Conservation (phyloP, 2,797 vertebrate genomes). For the Kryptopterus vitreolus region DNA sequence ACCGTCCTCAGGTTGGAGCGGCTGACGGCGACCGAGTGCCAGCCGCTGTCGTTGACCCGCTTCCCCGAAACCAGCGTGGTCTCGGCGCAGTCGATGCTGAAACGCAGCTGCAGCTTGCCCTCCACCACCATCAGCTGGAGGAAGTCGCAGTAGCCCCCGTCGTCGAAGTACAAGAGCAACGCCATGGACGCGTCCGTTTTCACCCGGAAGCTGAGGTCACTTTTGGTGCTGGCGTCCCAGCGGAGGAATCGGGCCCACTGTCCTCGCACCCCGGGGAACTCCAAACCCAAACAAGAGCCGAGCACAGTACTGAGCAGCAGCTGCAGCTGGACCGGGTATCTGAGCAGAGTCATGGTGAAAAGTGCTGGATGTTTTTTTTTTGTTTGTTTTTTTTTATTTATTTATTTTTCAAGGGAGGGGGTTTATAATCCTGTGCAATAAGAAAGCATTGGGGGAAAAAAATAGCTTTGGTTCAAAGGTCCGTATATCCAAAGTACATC, state of each 20-base stretch:
- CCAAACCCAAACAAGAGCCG: slow-evolving; percentile 86
- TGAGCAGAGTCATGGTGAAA: slow-evolving; percentile 77
- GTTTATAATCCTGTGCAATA: slow-evolving; percentile 66
- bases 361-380: slow-evolving; percentile 48
- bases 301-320: slow-evolving; percentile 84
- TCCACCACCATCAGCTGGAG: slow-evolving; percentile 89
- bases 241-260: slow-evolving; percentile 98
- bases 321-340: slow-evolving; percentile 85
- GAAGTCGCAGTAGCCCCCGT: slow-evolving; percentile 96
- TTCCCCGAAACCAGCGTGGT: slow-evolving; percentile 80
- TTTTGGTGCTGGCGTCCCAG: slow-evolving; percentile 96
- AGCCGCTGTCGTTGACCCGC: slow-evolving; percentile 86
- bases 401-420: slow-evolving; percentile 28
- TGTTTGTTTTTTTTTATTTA: no score
- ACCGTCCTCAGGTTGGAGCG: slow-evolving; percentile 84
- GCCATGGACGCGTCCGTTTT: slow-evolving; percentile 89
- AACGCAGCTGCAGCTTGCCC: slow-evolving; percentile 88
- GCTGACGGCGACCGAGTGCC: slow-evolving; percentile 89
- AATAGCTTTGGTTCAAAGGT: slow-evolving; percentile 60
- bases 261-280: slow-evolving; percentile 89
- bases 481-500: slow-evolving; percentile 65
- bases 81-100: slow-evolving; percentile 95
- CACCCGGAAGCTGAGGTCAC: slow-evolving; percentile 95
- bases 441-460: slow-evolving; percentile 60
- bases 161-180: slow-evolving; percentile 94